A percentile compares a stretch with the other conserved stretches of the same genome.
These are phyloP conservation scores for Cydia splendana DNA, from an alignment of 1,140 invertebrate species.

Conservation along the genomic window DNA sequence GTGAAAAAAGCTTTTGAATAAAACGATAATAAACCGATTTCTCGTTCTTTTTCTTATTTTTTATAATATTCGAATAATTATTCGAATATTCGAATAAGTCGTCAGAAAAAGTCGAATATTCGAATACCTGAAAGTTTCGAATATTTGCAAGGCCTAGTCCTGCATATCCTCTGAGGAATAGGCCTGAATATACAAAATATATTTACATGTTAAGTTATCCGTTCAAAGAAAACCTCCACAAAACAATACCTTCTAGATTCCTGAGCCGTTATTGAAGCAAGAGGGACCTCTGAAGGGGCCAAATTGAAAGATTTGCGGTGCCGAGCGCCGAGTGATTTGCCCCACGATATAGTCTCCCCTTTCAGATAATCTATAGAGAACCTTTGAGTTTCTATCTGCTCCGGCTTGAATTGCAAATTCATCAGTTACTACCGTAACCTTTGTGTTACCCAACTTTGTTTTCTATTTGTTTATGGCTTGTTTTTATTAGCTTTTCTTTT, in stretches of 20 bases:
- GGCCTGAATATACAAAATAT: background rate
- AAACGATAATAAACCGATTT: too few species aligned
- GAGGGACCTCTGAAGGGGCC: background rate
- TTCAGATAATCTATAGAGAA: background rate
- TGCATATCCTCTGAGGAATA: background rate
- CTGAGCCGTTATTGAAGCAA: conserved; percentile 5
- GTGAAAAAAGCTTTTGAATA: too few species aligned
- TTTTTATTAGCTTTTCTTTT: background rate
- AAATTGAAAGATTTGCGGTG: conserved; percentile 27
- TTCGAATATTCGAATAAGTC: too few species aligned
- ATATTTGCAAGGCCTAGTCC: too few species aligned
- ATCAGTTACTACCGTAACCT: background rate
- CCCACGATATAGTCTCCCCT: background rate
- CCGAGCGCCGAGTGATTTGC: conserved; percentile 4
- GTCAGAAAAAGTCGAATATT: too few species aligned
- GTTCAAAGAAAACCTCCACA: conserved; percentile 2
- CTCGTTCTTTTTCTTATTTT: too few species aligned
- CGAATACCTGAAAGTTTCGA: too few species aligned
- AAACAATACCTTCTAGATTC: conserved; percentile 25
- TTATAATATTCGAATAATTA: too few species aligned
- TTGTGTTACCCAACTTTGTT: conserved; percentile 1
- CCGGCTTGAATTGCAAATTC: conserved; percentile 2
- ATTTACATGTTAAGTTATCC: background rate
- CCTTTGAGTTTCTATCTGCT: conserved; percentile 7
- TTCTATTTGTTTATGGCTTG: background rate